phyloP scores from a whole-genome alignment of 2,888 invertebrate species.

The Drosophila melanosoma region DNA sequence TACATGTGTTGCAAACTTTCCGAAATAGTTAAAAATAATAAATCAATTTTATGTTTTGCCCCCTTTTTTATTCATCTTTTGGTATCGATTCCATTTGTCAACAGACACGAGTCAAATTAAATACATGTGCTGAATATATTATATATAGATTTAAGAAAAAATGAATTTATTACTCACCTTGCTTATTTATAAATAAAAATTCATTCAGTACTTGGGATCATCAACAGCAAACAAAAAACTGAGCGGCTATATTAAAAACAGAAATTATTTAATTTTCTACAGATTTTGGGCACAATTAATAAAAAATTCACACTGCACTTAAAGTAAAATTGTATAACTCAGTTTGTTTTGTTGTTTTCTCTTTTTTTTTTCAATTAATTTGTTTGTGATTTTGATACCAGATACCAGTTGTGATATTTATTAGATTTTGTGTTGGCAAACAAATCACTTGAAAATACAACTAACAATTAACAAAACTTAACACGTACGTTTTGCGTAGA shows the following conservation, averaged over 20 bases:
- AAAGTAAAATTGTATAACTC: constrained; percentile 8
- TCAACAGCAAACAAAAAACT: constrained; percentile 7
- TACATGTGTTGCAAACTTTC: constrained; percentile 52
- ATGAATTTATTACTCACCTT: constrained; percentile 67
- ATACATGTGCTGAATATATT: background rate
- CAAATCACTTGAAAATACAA: constrained; percentile 28
- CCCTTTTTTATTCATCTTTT: constrained; percentile 18
- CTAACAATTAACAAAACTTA: constrained; percentile 49
- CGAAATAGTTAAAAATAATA: constrained; percentile 43
- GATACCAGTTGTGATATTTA: constrained; percentile 7
- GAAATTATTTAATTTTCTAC: constrained; percentile 11
- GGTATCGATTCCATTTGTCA: constrained; percentile 47
- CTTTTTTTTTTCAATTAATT: constrained; percentile 15
- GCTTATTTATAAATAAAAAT: constrained; percentile 54
- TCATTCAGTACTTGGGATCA: constrained; percentile 33
- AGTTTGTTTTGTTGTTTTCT: constrained; percentile 34
- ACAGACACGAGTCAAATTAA: constrained; percentile 19
- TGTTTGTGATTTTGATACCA: constrained; percentile 18
- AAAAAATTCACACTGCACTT: constrained; percentile 43
- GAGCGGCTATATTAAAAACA: constrained; percentile 5
- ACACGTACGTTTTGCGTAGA: constrained; percentile 59
- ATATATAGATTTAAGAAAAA: background rate
- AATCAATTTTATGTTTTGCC: constrained; percentile 50
- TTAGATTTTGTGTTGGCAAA: constrained; percentile 25
- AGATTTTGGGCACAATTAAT: constrained; percentile 24